A percentile compares a stretch with the other conserved stretches of the same genome.
Evolutionary conservation across 2,113 vertebrate species (phyloP).

Genomic region (Ifrita kowaldi): DNA sequence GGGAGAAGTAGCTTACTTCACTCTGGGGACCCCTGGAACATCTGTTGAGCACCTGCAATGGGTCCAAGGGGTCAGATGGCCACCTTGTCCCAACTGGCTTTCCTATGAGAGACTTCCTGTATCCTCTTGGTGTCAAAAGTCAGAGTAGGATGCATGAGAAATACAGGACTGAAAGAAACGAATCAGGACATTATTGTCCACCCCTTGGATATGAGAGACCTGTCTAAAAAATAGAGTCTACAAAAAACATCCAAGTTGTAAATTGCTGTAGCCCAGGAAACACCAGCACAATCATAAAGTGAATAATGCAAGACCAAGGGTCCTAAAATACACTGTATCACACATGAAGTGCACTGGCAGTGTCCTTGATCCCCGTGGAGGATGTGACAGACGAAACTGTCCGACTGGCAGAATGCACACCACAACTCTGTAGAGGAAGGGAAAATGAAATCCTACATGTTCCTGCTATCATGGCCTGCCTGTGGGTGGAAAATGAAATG

Average conservation of each 20-base stretch:
- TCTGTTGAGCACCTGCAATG: background rate
- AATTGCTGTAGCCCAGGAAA: background rate
- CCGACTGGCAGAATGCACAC: background rate
- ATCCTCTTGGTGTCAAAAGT: background rate
- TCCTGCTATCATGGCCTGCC: background rate
- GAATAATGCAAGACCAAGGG: background rate
- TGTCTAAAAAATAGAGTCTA: background rate
- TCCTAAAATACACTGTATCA: background rate
- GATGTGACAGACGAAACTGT: background rate
- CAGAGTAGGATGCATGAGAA: background rate
- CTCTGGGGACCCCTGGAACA: background rate
- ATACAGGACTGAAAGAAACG: background rate
- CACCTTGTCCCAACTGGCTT: background rate
- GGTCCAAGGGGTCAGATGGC: background rate
- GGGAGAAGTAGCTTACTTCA: background rate
- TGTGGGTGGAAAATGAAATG: background rate
- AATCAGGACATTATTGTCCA: background rate
- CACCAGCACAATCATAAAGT: background rate
- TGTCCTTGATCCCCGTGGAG: background rate
- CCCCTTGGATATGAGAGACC: background rate
- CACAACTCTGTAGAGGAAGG: background rate
- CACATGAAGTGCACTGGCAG: background rate
- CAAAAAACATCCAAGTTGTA: background rate
- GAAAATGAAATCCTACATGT: background rate
- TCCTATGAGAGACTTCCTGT: background rate